Evolutionary conservation across 2,797 vertebrate species (phyloP).

Genomic region (Coluber constrictor): DNA sequence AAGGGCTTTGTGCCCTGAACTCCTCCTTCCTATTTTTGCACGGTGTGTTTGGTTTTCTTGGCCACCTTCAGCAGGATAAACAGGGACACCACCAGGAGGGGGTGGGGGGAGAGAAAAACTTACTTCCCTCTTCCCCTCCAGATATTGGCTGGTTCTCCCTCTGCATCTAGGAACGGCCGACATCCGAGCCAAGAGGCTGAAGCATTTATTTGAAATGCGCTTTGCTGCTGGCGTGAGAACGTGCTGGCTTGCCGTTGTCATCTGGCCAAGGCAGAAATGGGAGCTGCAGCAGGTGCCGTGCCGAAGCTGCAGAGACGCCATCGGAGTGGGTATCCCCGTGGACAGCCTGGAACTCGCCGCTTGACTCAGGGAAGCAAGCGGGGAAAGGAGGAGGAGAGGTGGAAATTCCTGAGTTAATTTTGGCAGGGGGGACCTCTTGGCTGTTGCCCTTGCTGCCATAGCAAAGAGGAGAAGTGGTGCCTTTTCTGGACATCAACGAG

Average conservation of each 20-base stretch:
- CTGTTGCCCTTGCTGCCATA: neutral
- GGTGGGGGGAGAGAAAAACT: neutral
- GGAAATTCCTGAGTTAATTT: conserved; percentile 12
- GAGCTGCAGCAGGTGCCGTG: conserved; percentile 50
- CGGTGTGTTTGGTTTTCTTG: neutral
- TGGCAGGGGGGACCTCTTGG: conserved; percentile 14
- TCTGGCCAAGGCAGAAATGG: conserved; percentile 63
- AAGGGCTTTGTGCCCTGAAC: neutral
- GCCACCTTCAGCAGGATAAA: neutral
- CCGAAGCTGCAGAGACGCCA: neutral
- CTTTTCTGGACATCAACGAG: neutral
- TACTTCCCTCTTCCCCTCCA: neutral
- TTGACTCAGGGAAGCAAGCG: neutral
- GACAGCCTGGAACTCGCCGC: neutral
- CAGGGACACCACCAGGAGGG: neutral
- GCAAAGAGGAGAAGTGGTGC: neutral
- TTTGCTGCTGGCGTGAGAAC: neutral
- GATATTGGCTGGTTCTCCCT: neutral
- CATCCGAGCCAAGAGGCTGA: neutral
- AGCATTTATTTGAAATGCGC: neutral
- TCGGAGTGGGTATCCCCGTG: neutral
- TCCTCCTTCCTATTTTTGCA: neutral
- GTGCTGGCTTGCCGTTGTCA: conserved; percentile 40
- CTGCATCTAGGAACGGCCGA: neutral
- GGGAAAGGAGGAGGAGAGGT: neutral